Percentiles rank a stretch among this genome's conserved stretches.
phyloP scores from a whole-genome alignment of 2,888 invertebrate genomes.

The Cheilosia urbana region DNA sequence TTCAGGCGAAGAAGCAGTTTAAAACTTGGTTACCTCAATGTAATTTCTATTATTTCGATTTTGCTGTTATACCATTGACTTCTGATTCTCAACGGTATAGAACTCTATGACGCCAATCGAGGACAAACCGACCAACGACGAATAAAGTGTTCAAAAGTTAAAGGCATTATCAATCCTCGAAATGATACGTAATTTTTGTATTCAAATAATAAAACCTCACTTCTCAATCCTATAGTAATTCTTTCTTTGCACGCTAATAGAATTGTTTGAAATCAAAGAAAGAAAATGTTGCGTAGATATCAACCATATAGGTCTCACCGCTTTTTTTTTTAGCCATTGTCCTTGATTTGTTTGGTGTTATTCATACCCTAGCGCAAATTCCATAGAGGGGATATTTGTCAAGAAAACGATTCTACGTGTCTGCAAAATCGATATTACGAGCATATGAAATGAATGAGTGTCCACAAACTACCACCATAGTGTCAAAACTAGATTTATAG shows the following conservation, averaged over 20 bases:
- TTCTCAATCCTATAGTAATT: not conserved
- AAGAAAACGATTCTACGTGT: not conserved
- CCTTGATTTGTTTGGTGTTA: not conserved
- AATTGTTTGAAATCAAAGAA: not conserved
- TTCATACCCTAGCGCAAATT: not conserved
- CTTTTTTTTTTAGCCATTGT: not conserved
- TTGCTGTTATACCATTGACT: too few relatives aligned
- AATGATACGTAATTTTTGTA: too few relatives aligned
- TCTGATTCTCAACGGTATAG: too few relatives aligned
- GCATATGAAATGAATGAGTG: conserved; percentile 1
- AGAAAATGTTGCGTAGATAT: not conserved
- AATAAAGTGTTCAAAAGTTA: too few relatives aligned
- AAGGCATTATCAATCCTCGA: too few relatives aligned
- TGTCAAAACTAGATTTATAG: not conserved
- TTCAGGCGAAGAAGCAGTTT: too few relatives aligned
- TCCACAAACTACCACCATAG: conserved; percentile 1
- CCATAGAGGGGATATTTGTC: not conserved
- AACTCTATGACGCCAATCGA: too few relatives aligned
- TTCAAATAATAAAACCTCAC: not conserved
- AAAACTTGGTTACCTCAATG: too few relatives aligned
- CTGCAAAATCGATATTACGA: conserved; percentile 25
- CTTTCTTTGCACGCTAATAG: not conserved
- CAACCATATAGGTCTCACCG: not conserved
- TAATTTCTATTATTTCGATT: too few relatives aligned
- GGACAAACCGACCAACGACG: too few relatives aligned